phyloP scores from a whole-genome alignment of 2,888 invertebrate species.

The Drosophila meridiana region DNA sequence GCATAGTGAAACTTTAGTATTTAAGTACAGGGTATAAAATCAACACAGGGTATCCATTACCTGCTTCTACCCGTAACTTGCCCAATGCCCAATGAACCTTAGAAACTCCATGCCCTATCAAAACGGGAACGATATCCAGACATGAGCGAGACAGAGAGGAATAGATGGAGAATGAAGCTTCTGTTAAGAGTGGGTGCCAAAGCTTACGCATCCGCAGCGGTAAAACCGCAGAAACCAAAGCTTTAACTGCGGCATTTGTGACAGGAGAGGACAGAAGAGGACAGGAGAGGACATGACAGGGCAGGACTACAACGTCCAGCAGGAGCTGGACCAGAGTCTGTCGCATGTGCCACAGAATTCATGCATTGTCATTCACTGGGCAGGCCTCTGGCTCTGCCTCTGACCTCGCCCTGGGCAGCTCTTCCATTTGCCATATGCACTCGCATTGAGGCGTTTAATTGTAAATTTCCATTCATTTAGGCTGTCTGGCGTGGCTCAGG shows the following conservation, averaged over 20 bases:
- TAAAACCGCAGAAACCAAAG: slow-evolving; percentile 82
- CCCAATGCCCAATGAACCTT: too few relatives aligned
- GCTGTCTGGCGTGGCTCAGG: slow-evolving; percentile 25
- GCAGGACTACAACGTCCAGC: slow-evolving; percentile 52
- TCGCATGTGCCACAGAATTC: slow-evolving; percentile 38
- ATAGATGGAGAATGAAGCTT: background rate
- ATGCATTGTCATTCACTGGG: slow-evolving; percentile 64
- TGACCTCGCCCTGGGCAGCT: background rate
- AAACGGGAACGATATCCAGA: background rate
- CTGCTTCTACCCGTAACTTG: background rate
- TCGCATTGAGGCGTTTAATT: slow-evolving; percentile 62
- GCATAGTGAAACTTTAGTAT: background rate
- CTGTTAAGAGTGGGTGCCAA: background rate
- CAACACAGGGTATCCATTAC: background rate
- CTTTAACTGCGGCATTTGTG: slow-evolving; percentile 71
- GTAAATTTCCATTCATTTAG: slow-evolving; percentile 71
- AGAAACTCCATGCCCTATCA: too few relatives aligned
- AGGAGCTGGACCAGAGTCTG: slow-evolving; percentile 26
- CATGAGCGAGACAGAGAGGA: background rate
- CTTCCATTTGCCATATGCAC: slow-evolving; percentile 14
- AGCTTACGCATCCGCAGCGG: slow-evolving; percentile 69
- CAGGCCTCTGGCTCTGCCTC: slow-evolving; percentile 29
- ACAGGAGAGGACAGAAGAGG: slow-evolving; percentile 31
- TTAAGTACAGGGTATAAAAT: background rate
- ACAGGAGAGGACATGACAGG: background rate